These are phyloP conservation scores for Allolobophora icterica DNA, from an alignment of 2,888 invertebrate genomes.

Conservation along the genomic window DNA sequence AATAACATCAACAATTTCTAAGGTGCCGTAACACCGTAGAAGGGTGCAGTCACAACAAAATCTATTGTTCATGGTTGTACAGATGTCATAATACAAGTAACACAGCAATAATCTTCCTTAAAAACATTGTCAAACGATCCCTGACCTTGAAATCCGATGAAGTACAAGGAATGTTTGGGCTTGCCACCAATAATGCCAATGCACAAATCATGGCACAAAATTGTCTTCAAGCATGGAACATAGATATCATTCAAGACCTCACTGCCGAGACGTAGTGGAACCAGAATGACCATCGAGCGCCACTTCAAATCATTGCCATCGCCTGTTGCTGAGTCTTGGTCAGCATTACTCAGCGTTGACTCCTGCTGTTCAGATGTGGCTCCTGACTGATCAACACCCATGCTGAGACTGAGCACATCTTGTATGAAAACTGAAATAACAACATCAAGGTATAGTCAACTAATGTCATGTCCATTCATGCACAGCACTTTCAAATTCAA, in stretches of 20 bases:
- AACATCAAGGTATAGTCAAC: constrained; percentile 39
- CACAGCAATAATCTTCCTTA: neutral
- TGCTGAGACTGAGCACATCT: constrained; percentile 74
- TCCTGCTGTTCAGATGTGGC: neutral
- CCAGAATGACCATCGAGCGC: constrained; percentile 75
- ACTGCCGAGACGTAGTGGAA: constrained; percentile 85
- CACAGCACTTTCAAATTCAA: neutral
- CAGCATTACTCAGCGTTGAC: neutral
- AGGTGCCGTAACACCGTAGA: too few relatives aligned
- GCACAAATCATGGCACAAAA: constrained; percentile 81
- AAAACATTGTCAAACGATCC: neutral
- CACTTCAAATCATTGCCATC: constrained; percentile 47
- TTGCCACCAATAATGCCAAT: constrained; percentile 91
- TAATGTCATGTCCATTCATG: neutral
- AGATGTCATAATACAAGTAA: neutral
- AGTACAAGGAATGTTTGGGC: constrained; percentile 90
- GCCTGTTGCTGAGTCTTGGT: neutral
- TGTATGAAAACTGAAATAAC: constrained; percentile 74
- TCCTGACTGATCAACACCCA: constrained; percentile 7
- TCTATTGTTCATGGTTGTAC: too few relatives aligned
- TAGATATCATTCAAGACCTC: constrained; percentile 85
- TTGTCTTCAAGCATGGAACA: constrained; percentile 79
- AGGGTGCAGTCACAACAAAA: too few relatives aligned
- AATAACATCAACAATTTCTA: too few relatives aligned
- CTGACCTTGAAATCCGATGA: constrained; percentile 84